Evolutionary conservation across 2,888 invertebrate genomes (phyloP).

Genomic region (Acronicta alni): DNA sequence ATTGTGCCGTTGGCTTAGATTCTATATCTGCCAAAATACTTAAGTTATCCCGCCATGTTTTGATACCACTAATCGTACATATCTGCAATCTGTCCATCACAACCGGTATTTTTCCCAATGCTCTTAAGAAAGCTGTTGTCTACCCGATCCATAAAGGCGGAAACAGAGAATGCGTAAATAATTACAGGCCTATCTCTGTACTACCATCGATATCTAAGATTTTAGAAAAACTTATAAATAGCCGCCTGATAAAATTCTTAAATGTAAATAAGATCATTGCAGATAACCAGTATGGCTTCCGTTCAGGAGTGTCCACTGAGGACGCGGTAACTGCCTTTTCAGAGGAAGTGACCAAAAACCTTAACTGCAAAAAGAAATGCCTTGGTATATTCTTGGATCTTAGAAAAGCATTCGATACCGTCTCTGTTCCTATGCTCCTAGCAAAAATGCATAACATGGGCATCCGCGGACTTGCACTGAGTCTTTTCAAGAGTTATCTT

Average conservation of each 20-base stretch:
- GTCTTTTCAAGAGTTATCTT: no score
- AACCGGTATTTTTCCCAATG: neutral
- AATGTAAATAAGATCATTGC: no score
- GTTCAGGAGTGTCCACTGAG: no score
- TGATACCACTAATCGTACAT: neutral
- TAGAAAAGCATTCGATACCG: no score
- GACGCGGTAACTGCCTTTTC: no score
- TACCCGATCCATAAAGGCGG: neutral
- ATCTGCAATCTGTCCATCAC: neutral
- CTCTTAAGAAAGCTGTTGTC: neutral
- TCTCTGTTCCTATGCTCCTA: no score
- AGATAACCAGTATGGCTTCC: no score
- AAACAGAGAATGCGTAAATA: neutral
- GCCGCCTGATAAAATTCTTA: conserved; percentile 79
- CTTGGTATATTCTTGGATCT: neutral
- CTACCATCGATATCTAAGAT: no score
- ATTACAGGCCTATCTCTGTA: no score
- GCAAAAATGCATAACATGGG: no score
- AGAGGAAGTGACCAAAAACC: no score
- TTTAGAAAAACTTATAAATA: conserved; percentile 71
- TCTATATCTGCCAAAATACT: neutral
- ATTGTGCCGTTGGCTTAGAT: neutral
- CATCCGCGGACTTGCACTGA: neutral
- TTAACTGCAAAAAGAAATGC: neutral
- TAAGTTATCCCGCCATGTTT: neutral